Conservation (phyloP, 2,797 vertebrate genomes). For the Brachyrhaphis roseni region DNA sequence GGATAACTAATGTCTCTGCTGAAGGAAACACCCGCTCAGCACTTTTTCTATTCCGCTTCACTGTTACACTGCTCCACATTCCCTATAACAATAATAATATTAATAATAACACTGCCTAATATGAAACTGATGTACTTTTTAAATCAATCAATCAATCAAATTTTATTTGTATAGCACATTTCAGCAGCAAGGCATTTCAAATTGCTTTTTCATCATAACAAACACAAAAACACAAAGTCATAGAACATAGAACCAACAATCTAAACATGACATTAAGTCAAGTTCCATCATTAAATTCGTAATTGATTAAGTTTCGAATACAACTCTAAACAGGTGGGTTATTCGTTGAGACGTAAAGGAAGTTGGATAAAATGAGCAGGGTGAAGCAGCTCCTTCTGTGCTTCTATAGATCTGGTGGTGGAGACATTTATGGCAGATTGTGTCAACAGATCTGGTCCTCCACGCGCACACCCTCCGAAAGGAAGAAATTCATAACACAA, state of each 20-base stretch:
- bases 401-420: not conserved
- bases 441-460: not conserved
- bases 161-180: too few relatives aligned
- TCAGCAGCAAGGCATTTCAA: too few relatives aligned
- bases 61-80: constrained; percentile 43
- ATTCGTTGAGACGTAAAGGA: too few relatives aligned
- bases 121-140: constrained; percentile 8
- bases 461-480: not conserved
- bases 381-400: not conserved
- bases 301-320: too few relatives aligned
- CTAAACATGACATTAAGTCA: too few relatives aligned
- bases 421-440: not conserved
- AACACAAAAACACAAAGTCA: too few relatives aligned
- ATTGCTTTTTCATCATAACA: too few relatives aligned
- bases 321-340: too few relatives aligned
- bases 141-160: too few relatives aligned
- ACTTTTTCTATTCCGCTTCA: constrained; percentile 37
- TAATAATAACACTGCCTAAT: constrained; percentile 7
- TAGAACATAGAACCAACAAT: too few relatives aligned
- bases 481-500: not conserved
- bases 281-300: too few relatives aligned
- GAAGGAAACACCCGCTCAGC: constrained; percentile 73
- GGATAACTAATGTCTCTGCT: constrained; percentile 75
- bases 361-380: not conserved
- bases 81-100: not conserved